Conservation (phyloP, 2,113 vertebrate genomes). For the Rhabdornis inornatus region DNA sequence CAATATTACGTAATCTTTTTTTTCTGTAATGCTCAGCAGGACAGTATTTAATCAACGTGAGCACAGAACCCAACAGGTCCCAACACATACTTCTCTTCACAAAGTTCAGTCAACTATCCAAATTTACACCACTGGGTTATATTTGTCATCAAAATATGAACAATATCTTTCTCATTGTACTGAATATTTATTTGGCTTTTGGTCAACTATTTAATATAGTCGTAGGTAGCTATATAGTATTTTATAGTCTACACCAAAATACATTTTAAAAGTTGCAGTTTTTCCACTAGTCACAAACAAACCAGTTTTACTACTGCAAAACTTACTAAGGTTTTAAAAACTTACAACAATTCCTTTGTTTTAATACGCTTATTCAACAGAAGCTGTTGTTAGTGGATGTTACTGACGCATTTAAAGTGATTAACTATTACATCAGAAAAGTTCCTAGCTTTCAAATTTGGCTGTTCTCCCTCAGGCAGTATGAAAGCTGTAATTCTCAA, state of each 20-base stretch:
- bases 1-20: not conserved
- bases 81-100: not conserved
- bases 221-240: not conserved
- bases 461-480: not conserved
- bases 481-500: constrained; percentile 6
- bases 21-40: not conserved
- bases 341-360: not conserved
- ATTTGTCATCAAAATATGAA: constrained; percentile 20
- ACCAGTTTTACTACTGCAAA: not conserved
- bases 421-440: constrained; percentile 16
- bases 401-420: constrained; percentile 17
- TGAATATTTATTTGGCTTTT: constrained; percentile 7
- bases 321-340: not conserved
- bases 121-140: not conserved
- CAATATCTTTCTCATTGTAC: not conserved
- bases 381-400: not conserved
- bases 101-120: not conserved
- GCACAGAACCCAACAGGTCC: not conserved
- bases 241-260: not conserved
- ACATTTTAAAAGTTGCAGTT: not conserved
- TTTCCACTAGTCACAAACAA: not conserved
- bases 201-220: constrained; percentile 8
- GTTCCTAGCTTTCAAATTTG: constrained; percentile 14
- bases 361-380: constrained; percentile 12
- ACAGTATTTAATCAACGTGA: not conserved